Evolutionary conservation across 2,888 invertebrate species (phyloP), one percentile per base, ranked within the genome.

Genomic region (Spialia ferax): DNA sequence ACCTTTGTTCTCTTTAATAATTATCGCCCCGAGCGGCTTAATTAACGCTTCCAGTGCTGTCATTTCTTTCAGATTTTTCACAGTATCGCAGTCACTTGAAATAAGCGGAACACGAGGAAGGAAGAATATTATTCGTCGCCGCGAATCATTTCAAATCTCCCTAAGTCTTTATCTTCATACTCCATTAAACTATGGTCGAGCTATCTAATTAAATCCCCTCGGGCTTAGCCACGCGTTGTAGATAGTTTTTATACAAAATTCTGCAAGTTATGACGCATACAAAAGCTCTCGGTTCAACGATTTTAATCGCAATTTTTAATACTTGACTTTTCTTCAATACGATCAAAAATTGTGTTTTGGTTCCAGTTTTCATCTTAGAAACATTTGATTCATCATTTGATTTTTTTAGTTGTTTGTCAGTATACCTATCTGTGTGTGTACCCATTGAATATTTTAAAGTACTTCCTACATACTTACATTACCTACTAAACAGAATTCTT

Each of bases 151-250:
- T 82, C 74, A 80, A 80, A 83, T 82, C 86, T 81, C 84, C 81
- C 79, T 82, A 79, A 82, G 87, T 88, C 82, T 82, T 84, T 83
- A 81, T 80, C 85, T 86, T 88, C 80, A 84, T 86, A 82, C 84
- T 83, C 87, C 88, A 91, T 91, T 90, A 83, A 84, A 80, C 83
- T 74, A 80, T 75, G 82, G 81, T 80, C 79, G 80, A 77, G 77
- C 76, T 81, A 86, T 86, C 87, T 89, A 89, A 91, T 91, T 91
- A 89, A 87, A 89, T 87, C 86, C 88, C 87, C 85, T 81, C 77
- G 71, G 81, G 75, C 71, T 73, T 78, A 77, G 76, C 73, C 72
- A 78, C 72, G 80, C 82, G 78, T 75, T 77, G 80, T 78, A 76
- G 75, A 77, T 77, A 74, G 79, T 83, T 85, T 85, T 84, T 84